Base-by-base conservation (phyloP, 2,113 vertebrate genomes). In the Pica pica region DNA sequence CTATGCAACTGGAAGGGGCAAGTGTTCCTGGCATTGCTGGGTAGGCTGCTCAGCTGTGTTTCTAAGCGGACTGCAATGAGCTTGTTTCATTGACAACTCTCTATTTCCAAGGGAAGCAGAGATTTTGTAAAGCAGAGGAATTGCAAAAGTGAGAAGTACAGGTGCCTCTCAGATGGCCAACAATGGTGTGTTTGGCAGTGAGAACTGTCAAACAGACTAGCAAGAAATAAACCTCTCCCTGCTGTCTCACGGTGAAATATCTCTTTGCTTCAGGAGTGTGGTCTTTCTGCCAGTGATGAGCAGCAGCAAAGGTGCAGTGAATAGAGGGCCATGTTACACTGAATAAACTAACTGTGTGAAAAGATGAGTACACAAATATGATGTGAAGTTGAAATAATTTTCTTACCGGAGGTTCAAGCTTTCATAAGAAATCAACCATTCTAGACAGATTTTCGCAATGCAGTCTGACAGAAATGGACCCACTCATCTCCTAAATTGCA, bases 361-460 rank as follows among this genome's bases (percentile, higher is more conserved):
- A 92, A 42, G 20, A 64, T 26, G 21, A 64, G 7, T 47, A 30
- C 3, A 19, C 7, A 75, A 84, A 82, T 39, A 37, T 0, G 0
- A 26, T 0, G 0, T 59, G 28, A 70, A 49, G 9, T 55, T 82
- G 83, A 15, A 81, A 33, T 71, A 24, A 55, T 71, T 87, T 47
- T 74, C 16, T 82, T 75, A 16, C 1, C 1, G 5, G 13, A 75
- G 9, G 9, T 42, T 89, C 33, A 67, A 39, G 13, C 13, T 74
- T 67, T 68, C 35, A 21, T 9, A 28, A 24, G 73, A 74, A 13
- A 53, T 47, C 26, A 86, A 27, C 23, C 14, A 24, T 74, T 61
- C 33, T 37, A 73, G 28, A 28, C 10, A 78, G 42, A 81, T 83
- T 81, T 46, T 55, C 52, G 35, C 26, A 35, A 35, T 15, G 41